Conservation (phyloP, 2,888 invertebrate species). For the Drosophila testacea region DNA sequence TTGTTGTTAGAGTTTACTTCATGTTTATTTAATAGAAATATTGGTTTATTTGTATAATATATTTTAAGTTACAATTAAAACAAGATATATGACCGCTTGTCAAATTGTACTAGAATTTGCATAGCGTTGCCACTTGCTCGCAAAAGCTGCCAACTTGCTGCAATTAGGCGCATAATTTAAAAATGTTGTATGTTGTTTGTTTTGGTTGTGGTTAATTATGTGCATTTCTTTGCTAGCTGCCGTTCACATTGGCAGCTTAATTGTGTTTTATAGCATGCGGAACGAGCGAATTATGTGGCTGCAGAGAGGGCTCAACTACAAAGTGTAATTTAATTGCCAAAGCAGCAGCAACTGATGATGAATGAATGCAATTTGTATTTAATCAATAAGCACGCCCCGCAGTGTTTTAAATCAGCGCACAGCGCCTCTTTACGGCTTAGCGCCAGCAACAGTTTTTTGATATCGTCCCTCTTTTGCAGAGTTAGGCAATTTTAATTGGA, state of each 20-base stretch:
- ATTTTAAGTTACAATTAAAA: too few species aligned
- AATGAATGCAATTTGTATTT: constrained; percentile 80
- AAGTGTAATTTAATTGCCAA: constrained; percentile 74
- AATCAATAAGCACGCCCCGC: constrained; percentile 80
- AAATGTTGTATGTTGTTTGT: not conserved
- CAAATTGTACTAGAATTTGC: not conserved
- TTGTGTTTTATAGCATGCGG: constrained; percentile 51
- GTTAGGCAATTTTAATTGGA: constrained; percentile 75
- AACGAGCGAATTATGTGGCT: constrained; percentile 29
- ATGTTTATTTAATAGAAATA: too few species aligned
- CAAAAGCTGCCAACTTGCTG: constrained; percentile 14
- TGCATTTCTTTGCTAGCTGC: not conserved
- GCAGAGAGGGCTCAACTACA: constrained; percentile 46
- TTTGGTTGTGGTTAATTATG: constrained; percentile 1
- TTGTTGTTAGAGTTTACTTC: too few species aligned
- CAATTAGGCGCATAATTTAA: constrained; percentile 22
- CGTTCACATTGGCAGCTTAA: constrained; percentile 24
- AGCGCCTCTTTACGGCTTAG: constrained; percentile 78
- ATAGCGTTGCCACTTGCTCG: not conserved
- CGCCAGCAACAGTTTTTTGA: constrained; percentile 51
- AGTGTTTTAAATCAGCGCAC: constrained; percentile 79
- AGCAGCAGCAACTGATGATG: constrained; percentile 61
- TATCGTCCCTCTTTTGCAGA: constrained; percentile 28
- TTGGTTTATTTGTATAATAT: too few species aligned
- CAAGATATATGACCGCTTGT: too few species aligned